These are phyloP conservation scores for Eriosoma lanigerum DNA, from an alignment of 1,140 invertebrate species.

Conservation along the genomic window DNA sequence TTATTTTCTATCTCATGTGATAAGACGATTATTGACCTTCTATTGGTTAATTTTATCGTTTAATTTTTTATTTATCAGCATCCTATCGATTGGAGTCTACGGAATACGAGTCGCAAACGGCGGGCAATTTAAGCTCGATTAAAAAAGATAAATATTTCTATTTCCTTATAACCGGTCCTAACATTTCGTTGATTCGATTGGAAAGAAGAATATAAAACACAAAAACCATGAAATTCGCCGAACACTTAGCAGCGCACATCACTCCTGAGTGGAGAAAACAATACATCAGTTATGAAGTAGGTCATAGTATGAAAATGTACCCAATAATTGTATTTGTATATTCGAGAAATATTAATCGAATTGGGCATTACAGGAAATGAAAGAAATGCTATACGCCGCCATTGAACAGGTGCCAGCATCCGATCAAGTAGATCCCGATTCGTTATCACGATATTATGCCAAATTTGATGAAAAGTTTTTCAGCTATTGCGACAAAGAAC, in stretches of 20 bases:
- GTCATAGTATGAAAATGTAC: neutral
- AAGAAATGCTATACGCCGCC: conserved; percentile 83
- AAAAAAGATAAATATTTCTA: too few relatives aligned
- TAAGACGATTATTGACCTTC: too few relatives aligned
- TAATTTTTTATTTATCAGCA: conserved; percentile 8
- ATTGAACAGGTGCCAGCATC: conserved; percentile 85
- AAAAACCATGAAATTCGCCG: conserved; percentile 98
- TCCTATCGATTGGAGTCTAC: conserved; percentile 14
- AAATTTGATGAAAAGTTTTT: conserved; percentile 97
- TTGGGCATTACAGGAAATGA: conserved; percentile 75
- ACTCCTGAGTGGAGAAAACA: conserved; percentile 99
- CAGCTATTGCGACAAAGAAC: conserved; percentile 90
- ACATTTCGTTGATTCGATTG: neutral
- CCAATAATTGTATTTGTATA: too few relatives aligned
- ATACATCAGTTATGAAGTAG: conserved; percentile 94
- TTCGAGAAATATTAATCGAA: neutral
- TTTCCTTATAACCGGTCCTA: too few relatives aligned
- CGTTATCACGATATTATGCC: conserved; percentile 85
- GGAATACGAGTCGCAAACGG: conserved; percentile 1
- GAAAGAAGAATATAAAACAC: conserved; percentile 56
- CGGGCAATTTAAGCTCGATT: conserved; percentile 25
- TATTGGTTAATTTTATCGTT: neutral
- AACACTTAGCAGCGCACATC: conserved; percentile 92
- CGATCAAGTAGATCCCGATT: conserved; percentile 84
- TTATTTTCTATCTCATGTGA: too few relatives aligned